Base-by-base conservation (phyloP, 2,797 vertebrate genomes). In the Tapirus indicus region DNA sequence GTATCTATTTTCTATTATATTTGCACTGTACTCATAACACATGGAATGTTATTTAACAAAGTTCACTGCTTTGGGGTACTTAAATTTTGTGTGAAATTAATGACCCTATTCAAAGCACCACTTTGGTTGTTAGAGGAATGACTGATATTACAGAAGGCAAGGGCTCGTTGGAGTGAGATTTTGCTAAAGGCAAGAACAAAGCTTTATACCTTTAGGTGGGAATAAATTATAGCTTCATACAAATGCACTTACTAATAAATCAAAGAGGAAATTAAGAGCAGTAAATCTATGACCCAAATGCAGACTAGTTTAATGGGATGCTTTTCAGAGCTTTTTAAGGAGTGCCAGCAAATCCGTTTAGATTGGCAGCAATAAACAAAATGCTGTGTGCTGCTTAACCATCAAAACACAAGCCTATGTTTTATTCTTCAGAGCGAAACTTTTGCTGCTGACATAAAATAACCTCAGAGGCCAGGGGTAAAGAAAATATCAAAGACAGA, bases 221-320 rank as follows among this genome's bases (percentile, higher is more conserved):
- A 60, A 91, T 94, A 95, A 96, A 95, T 96, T 95, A 96, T 52
- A 86, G 90, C 68, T 91, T 97, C 66, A 92, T 89, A 96, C 60
- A 97, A 86, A 94, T 60, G 54, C 7, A 95, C 64, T 82, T 82
- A 72, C 54, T 95, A 93, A 93, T 89, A 96, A 97, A 96, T 96
- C 89, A 96, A 79, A 93, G 77, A 95, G 47, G 82, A 96, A 96
- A 95, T 91, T 96, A 97, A 93, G 68, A 66, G 77, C 74, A 95
- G 72, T 96, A 96, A 95, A 96, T 95, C 89, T 96, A 93, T 85
- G 77, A 88, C 71, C 78, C 54, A 77, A 93, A 95, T 93, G 80
- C 41, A 88, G 71, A 74, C 58, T 88, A 79, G 58, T 88, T 91
- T 88, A 93, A 94, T 85, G 82, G 89, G 68, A 95, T 58, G 54